A percentile compares a stretch with the other conserved stretches of the same genome.
These are phyloP conservation scores for Diadophis punctatus DNA, from an alignment of 2,113 vertebrate species.

Conservation along the genomic window DNA sequence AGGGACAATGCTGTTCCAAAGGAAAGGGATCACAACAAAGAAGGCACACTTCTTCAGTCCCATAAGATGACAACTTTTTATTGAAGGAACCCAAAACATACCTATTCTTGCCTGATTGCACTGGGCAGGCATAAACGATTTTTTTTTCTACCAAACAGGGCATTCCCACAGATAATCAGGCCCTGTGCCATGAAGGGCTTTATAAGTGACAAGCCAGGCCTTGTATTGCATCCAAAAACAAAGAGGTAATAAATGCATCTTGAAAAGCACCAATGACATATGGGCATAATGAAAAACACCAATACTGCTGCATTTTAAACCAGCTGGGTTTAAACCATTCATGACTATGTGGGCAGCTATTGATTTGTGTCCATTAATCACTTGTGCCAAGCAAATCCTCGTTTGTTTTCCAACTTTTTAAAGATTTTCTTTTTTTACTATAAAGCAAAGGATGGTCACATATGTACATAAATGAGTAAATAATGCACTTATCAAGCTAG, in stretches of 20 bases:
- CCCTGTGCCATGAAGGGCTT: too few species aligned
- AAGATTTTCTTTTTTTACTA: not conserved
- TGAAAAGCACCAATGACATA: too few species aligned
- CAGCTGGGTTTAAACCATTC: not conserved
- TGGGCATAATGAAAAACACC: too few species aligned
- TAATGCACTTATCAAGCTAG: not conserved
- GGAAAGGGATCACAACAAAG: not conserved
- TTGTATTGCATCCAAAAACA: too few species aligned
- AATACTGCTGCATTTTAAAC: not conserved
- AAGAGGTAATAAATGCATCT: too few species aligned
- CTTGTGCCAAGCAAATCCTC: not conserved
- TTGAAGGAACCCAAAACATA: not conserved
- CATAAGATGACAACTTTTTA: not conserved
- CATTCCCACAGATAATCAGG: not conserved
- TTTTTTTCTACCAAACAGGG: too few species aligned
- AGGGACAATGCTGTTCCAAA: not conserved
- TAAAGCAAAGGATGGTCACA: not conserved
- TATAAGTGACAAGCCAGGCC: too few species aligned
- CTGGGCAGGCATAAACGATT: not conserved
- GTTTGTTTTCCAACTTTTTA: not conserved
- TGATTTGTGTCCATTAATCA: not conserved
- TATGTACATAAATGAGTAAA: not conserved
- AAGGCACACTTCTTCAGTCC: not conserved
- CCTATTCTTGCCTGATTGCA: not conserved
- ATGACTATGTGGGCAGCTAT: not conserved